Evolutionary conservation across 2,113 vertebrate species (phyloP).

Genomic region (Sakesphorus luctuosus): DNA sequence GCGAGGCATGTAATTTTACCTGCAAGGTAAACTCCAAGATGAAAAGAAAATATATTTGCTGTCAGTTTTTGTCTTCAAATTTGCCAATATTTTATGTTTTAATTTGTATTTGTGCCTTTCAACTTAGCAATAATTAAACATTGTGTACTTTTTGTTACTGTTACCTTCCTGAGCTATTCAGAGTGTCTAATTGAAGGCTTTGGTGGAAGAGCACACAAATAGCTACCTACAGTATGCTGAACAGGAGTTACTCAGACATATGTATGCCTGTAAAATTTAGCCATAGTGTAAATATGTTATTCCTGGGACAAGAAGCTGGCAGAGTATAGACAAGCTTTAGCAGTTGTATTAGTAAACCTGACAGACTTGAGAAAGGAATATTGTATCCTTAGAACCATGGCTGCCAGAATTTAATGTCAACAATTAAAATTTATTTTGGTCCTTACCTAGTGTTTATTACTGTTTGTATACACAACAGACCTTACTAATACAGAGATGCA

Average conservation of each 20-base stretch:
- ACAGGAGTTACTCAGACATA: background rate
- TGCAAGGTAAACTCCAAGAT: background rate
- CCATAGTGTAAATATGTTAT: conserved; percentile 31
- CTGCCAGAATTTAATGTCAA: conserved; percentile 92
- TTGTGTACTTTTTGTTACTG: background rate
- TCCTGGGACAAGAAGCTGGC: conserved; percentile 56
- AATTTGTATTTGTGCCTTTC: background rate
- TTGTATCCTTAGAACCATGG: conserved; percentile 76
- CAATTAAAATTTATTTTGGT: conserved; percentile 93
- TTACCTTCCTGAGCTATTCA: background rate
- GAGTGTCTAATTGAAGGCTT: background rate
- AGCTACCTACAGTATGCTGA: background rate
- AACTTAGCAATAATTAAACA: background rate
- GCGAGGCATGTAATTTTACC: background rate
- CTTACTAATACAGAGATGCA: conserved; percentile 89
- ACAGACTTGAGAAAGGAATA: conserved; percentile 80
- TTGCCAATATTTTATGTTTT: background rate
- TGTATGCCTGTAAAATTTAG: conserved; percentile 10
- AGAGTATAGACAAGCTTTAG: conserved; percentile 59
- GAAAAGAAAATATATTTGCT: background rate
- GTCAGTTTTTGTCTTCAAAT: background rate
- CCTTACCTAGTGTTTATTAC: conserved; percentile 91
- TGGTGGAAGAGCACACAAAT: background rate
- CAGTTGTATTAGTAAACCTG: conserved; percentile 74
- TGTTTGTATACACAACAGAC: conserved; percentile 92